These are phyloP conservation scores for Epinephelus coioides DNA, from an alignment of 2,797 vertebrate genomes.

Conservation along the genomic window DNA sequence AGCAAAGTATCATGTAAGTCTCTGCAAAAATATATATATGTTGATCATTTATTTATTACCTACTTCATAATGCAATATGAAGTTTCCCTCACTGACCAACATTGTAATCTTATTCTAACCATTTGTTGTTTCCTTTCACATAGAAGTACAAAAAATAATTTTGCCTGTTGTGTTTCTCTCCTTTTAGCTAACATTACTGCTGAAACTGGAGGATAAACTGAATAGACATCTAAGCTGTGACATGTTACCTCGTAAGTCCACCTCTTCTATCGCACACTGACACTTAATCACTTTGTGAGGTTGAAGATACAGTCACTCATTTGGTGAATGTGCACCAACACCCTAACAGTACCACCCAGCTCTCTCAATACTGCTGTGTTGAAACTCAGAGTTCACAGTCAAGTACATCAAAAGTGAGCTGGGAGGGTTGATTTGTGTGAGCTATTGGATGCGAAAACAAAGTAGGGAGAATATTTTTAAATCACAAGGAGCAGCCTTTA, in stretches of 20 bases:
- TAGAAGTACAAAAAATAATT: background rate
- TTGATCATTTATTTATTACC: conserved; percentile 1
- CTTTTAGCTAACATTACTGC: conserved; percentile 92
- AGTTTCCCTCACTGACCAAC: background rate
- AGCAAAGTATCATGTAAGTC: conserved; percentile 93
- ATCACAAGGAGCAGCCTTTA: background rate
- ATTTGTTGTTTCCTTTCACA: background rate
- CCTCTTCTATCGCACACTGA: conserved; percentile 9
- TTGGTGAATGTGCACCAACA: background rate
- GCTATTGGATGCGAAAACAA: background rate
- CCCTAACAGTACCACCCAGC: background rate
- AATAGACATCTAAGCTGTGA: conserved; percentile 99
- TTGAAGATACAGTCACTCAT: background rate
- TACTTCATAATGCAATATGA: background rate
- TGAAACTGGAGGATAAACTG: conserved; percentile 98
- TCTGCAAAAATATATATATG: conserved; percentile 2
- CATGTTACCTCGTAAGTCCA: conserved; percentile 89
- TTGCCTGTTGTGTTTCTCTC: conserved; percentile 23
- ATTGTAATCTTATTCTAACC: background rate
- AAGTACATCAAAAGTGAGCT: background rate
- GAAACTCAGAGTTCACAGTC: background rate
- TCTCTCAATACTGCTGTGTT: background rate
- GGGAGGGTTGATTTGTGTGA: background rate
- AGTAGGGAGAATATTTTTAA: background rate
- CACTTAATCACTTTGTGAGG: conserved; percentile 2